A percentile compares a stretch with the other conserved stretches of the same genome.
Conservation (phyloP, 2,797 vertebrate genomes). For the Channa striata region DNA sequence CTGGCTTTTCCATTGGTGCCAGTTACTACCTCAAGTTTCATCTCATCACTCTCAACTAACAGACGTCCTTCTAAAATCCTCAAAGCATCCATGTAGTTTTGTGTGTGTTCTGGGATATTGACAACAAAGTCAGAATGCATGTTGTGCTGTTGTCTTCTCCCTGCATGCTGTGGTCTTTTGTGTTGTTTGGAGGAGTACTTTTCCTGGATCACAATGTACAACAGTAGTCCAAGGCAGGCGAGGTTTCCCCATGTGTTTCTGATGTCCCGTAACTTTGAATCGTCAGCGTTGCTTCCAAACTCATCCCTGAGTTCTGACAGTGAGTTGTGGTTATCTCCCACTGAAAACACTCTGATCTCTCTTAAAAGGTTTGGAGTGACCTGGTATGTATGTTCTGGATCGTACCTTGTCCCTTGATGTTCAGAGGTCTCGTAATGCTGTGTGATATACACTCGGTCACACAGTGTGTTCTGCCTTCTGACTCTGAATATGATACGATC, state of each 20-base stretch:
- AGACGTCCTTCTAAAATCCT: background rate
- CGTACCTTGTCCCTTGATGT: constrained; percentile 52
- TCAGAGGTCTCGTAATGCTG: constrained; percentile 58
- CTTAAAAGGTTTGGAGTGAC: constrained; percentile 61
- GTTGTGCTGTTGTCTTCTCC: background rate
- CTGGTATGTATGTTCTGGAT: constrained; percentile 65
- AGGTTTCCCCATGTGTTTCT: constrained; percentile 45
- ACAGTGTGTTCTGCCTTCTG: constrained; percentile 16
- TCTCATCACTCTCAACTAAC: background rate
- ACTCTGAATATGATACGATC: constrained; percentile 73
- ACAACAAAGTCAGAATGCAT: constrained; percentile 37
- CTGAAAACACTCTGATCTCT: constrained; percentile 64
- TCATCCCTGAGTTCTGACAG: constrained; percentile 46
- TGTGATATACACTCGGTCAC: constrained; percentile 73
- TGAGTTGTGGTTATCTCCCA: background rate
- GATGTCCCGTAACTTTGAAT: constrained; percentile 31
- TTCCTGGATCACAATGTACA: constrained; percentile 66
- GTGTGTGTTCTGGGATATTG: constrained; percentile 32
- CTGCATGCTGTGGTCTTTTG: constrained; percentile 12
- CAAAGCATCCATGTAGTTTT: background rate
- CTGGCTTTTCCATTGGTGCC: constrained; percentile 55
- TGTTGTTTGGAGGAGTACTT: constrained; percentile 13
- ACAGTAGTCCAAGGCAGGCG: constrained; percentile 67
- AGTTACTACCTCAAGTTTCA: constrained; percentile 39
- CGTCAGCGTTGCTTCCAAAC: constrained; percentile 34